Base-by-base conservation (phyloP, 2,797 vertebrate genomes). In the Etheostoma perlongum region DNA sequence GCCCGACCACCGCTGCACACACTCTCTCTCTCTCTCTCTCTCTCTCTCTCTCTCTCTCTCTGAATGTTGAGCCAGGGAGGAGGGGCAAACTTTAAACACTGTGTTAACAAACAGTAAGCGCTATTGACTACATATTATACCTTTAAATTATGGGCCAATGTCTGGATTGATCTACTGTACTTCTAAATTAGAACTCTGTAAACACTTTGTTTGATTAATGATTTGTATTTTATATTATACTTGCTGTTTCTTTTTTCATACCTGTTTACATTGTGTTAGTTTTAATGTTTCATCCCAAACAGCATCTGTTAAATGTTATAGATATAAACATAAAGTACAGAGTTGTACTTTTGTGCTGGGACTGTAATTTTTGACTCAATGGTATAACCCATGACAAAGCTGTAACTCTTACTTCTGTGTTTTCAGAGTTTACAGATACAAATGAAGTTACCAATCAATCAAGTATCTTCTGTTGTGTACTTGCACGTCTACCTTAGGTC, bases 401-500 rank as follows among this genome's bases (percentile, higher is more conserved):
- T 55, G 19, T 48, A 44, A 59, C n/a, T 49, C 47, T 62, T 53
- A 6, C 8, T 25, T 44, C 60, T 57, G 1, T 72, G 7, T 76
- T 71, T 59, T 30, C 18, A 23, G 53, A 18, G 15, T 19, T n/a
- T n/a, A 44, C 5, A 71, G 18, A 59, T 46, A 54, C 33, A 49
- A 9, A 15, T 36, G 6, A 63, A 63, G 49, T 46, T 53, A 25
- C 8, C 10, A 4, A 15, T 47, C 36, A 49, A 13, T 74, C 14
- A 49, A 23, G 27, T 10, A 23, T n/a, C 2, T 48, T 19, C 18
- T 57, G 73, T 5, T 44, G 63, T 58, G n/a, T 66, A n/a, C 82
- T 79, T 80, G 36, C 81, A 16, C 80, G 10, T 78, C 48, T 14
- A 36, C 65, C 48, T 54, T 84, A 99, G 98, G 96, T 99, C 80